Evolutionary conservation across 2,797 vertebrate species (phyloP).

Genomic region (Choloepus didactylus): DNA sequence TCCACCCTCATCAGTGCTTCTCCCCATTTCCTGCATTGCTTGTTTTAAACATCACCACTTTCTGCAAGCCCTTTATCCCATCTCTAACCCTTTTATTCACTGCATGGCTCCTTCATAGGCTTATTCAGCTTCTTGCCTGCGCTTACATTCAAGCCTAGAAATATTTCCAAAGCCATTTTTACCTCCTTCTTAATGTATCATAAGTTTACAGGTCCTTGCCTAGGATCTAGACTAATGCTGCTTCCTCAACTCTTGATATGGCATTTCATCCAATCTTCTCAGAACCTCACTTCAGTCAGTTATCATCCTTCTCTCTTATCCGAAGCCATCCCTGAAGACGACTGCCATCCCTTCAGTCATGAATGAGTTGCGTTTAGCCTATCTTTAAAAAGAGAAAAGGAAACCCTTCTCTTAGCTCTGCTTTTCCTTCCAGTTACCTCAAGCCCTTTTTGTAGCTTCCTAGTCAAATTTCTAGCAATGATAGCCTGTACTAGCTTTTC

Average conservation of each 20-base stretch:
- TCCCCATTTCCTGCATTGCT: not conserved
- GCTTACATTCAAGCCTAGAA: not conserved
- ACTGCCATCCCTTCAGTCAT: not conserved
- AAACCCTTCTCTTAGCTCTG: not conserved
- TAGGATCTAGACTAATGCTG: not conserved
- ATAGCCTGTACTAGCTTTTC: not conserved
- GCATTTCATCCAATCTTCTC: not conserved
- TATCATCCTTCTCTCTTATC: not conserved
- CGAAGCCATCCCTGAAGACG: not conserved
- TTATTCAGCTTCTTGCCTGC: not conserved
- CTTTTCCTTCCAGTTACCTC: not conserved
- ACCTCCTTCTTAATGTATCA: not conserved
- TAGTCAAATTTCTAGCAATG: not conserved
- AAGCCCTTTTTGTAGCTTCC: not conserved
- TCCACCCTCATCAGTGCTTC: not conserved
- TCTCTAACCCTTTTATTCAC: not conserved
- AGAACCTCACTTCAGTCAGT: not conserved
- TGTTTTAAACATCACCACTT: slow-evolving; percentile 3
- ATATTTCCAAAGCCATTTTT: not conserved
- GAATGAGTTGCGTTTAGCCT: not conserved
- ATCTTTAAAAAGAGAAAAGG: not conserved
- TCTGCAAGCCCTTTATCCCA: not conserved
- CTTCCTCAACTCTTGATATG: not conserved
- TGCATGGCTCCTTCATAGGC: not conserved
- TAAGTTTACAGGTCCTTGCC: not conserved